Conservation (phyloP, 2,888 invertebrate genomes). For the Luperina nickerlii region DNA sequence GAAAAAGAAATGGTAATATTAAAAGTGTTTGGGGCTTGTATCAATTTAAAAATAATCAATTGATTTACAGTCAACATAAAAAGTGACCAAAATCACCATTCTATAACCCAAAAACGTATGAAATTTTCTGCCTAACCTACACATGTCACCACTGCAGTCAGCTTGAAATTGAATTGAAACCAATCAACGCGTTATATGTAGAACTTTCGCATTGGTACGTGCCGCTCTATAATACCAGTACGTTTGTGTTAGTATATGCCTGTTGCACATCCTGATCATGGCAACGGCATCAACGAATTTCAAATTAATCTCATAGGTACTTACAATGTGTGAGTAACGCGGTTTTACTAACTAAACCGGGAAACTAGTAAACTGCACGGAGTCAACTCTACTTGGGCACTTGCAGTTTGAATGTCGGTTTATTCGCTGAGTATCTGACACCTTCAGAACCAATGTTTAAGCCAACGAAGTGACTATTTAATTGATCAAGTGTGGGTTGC, state of each 20-base stretch:
- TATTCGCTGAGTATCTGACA: not conserved
- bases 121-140: slow-evolving; percentile 22
- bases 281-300: slow-evolving; percentile 4
- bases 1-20: not conserved
- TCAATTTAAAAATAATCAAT: not conserved
- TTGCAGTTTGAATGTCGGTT: not conserved
- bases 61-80: not conserved
- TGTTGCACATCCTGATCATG: slow-evolving; percentile 25
- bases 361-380: slow-evolving; percentile 14
- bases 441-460: not conserved
- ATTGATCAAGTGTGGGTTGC: not conserved
- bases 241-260: slow-evolving; percentile 3
- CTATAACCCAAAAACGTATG: not conserved
- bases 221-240: slow-evolving; percentile 6
- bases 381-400: not conserved
- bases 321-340: slow-evolving; percentile 3
- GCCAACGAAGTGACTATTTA: not conserved
- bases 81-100: not conserved
- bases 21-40: not conserved
- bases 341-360: not conserved
- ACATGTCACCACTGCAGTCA: slow-evolving; percentile 33
- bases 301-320: slow-evolving; percentile 15
- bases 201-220: slow-evolving; percentile 31
- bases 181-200: slow-evolving; percentile 53
- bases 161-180: slow-evolving; percentile 61